Evolutionary conservation across 2,797 vertebrate genomes (phyloP).

Genomic region (Lophius americanus): DNA sequence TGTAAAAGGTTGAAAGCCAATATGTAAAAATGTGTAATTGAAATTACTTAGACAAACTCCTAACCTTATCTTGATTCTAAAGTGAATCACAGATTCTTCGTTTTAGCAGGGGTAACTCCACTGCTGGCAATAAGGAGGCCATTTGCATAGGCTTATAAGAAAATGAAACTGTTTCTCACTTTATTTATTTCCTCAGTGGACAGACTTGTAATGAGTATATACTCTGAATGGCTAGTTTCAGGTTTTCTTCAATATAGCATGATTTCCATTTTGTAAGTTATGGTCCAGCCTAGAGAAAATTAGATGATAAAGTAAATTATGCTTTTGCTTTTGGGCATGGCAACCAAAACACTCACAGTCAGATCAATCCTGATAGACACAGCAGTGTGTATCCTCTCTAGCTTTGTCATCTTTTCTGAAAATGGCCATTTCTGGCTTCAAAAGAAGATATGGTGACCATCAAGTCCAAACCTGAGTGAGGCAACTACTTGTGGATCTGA

Average conservation of each 20-base stretch:
- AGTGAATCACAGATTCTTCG: too few species aligned
- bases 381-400: not conserved
- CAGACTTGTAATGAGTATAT: not conserved
- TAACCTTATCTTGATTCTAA: not conserved
- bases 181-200: too few species aligned
- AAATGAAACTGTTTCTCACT: too few species aligned
- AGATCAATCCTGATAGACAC: not conserved
- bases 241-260: not conserved
- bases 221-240: not conserved
- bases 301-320: not conserved
- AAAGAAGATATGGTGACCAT: too few species aligned
- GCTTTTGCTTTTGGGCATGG: not conserved
- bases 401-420: too few species aligned
- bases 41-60: not conserved
- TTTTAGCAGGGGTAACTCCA: too few species aligned
- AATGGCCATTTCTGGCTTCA: too few species aligned
- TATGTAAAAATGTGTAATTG: not conserved
- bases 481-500: not conserved
- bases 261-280: not conserved
- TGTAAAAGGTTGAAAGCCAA: not conserved
- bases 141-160: too few species aligned
- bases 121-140: not conserved
- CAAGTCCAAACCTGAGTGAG: not conserved
- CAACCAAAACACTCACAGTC: not conserved
- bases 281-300: not conserved